Base-by-base conservation (phyloP, 2,888 invertebrate genomes). In the Dolichopus griseipennis region DNA sequence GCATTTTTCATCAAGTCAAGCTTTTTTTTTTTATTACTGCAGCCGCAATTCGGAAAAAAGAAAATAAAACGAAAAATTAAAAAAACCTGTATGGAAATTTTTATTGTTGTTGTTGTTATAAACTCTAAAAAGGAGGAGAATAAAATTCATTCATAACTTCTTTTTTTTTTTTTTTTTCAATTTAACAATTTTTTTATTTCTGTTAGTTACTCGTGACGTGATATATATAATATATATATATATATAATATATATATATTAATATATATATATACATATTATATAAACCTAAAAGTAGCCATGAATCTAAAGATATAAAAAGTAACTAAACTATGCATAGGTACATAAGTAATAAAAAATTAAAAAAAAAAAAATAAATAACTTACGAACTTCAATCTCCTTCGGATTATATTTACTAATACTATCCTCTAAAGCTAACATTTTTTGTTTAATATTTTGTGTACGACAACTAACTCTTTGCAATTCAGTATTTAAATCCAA, bases 331-430 rank as follows among this genome's bases (percentile, higher is more conserved):
- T 7, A 10, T 10, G 12, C 15, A 8, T 62, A 22, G 22, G 12
- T 64, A 66, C n/a, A n/a, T n/a, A n/a, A n/a, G n/a, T n/a, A n/a
- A n/a, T n/a, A n/a, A 67, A 66, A 27, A 62, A 68, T 66, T 64
- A 41, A 34, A 66, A 69, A 67, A n/a, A n/a, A 70, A 70, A 70
- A 72, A 67, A 72, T 73, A 73, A 67, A 71, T 67, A 84, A 95
- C 95, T 95, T 85, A 95, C 95, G 94, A 85, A 95, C 93, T 89
- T 93, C 88, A 79, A 94, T 91, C 83, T 89, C 90, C 85, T 92
- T 93, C 70, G 95, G 93, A 82, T 95, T 92, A 83, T 88, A 90
- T 72, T 84, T 84, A 76, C 85, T 85, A 75, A 93, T 89, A 76
- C 86, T 85, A 74, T 86, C 87, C 78, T 90, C 89, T 75, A 94